phyloP scores from a whole-genome alignment of 2,888 invertebrate genomes.

The Mythimna albipuncta region DNA sequence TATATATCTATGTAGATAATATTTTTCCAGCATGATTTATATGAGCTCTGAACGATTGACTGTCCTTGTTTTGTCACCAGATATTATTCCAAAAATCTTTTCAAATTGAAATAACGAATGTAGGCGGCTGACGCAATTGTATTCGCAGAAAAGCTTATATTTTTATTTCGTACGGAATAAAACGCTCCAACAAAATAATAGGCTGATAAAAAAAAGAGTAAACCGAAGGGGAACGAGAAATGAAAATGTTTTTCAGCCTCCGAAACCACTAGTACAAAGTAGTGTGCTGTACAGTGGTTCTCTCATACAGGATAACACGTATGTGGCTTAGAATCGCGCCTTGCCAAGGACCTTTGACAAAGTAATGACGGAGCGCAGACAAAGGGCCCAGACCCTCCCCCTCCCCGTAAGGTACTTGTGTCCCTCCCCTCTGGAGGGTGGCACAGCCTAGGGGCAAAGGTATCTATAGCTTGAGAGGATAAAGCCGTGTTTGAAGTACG shows the following conservation, averaged over 20 bases:
- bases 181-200: constrained; percentile 47
- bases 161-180: constrained; percentile 21
- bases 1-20: no score
- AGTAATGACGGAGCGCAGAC: constrained; percentile 87
- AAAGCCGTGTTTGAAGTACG: constrained; percentile 71
- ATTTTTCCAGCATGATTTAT: constrained; percentile 8
- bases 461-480: constrained; percentile 70
- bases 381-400: constrained; percentile 71
- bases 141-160: constrained; percentile 14
- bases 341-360: constrained; percentile 86
- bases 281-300: constrained; percentile 60
- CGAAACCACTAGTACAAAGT: constrained; percentile 63
- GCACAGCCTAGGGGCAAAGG: constrained; percentile 63
- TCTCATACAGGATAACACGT: constrained; percentile 63
- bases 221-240: constrained; percentile 47
- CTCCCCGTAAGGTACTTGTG: constrained; percentile 62
- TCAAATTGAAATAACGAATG: neutral
- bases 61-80: neutral
- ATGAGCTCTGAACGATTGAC: neutral
- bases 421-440: constrained; percentile 58
- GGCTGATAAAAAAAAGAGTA: constrained; percentile 40
- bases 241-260: constrained; percentile 60
- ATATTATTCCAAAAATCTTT: constrained; percentile 1
- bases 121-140: neutral
- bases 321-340: constrained; percentile 66